These are phyloP conservation scores for Turritopsis rubra DNA, from an alignment of 30 jellyfish, hydroid and myxozoan genomes.

Conservation along the genomic window DNA sequence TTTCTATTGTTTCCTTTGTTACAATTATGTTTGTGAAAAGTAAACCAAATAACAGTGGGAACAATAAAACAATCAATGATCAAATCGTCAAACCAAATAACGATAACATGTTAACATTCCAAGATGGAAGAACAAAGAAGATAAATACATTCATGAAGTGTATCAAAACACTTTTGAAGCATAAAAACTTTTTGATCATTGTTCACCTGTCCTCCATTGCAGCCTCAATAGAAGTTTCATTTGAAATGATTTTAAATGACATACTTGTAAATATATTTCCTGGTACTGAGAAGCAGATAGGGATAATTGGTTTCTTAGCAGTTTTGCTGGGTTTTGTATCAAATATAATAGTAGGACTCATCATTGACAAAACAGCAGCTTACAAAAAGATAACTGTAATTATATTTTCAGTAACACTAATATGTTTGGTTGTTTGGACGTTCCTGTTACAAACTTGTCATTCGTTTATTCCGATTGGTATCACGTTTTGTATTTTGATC, in stretches of 20 bases:
- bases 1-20: constrained; percentile 1
- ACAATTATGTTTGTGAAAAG: constrained; percentile 22
- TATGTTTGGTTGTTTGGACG: constrained; percentile 16
- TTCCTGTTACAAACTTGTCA: constrained; percentile 9
- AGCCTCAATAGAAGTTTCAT: constrained; percentile 25
- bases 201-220: constrained; percentile 21
- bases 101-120: too few species aligned
- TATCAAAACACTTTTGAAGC: constrained; percentile 23
- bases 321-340: constrained; percentile 23
- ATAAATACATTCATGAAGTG: constrained; percentile 14
- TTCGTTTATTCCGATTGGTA: constrained; percentile 17
- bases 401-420: constrained; percentile 15
- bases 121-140: too few species aligned
- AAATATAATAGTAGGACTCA: constrained; percentile 15
- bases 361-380: constrained; percentile 27
- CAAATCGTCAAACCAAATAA: too few species aligned
- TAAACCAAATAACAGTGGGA: not conserved
- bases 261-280: constrained; percentile 18
- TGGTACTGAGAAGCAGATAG: constrained; percentile 27
- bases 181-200: constrained; percentile 9
- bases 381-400: not conserved
- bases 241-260: constrained; percentile 16
- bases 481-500: constrained; percentile 5
- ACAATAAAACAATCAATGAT: not conserved
- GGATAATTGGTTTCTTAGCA: constrained; percentile 24